Evolutionary conservation across 2,888 invertebrate species (phyloP).

Genomic region (Dryocosmus kuriphilus): DNA sequence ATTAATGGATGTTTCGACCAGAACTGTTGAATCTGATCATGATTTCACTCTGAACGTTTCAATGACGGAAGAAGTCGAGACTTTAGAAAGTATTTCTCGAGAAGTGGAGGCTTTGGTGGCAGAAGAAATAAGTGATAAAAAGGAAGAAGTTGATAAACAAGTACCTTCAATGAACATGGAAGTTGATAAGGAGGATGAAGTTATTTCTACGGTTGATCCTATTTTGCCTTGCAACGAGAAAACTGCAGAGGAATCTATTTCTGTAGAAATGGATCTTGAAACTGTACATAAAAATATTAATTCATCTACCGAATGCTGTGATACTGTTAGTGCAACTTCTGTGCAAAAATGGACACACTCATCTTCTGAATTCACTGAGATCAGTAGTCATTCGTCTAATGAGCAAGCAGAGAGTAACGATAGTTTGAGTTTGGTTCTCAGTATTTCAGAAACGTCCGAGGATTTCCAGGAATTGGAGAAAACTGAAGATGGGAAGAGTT

Average conservation of each 20-base stretch:
- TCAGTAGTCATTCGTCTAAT: neutral
- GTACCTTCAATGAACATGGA: constrained; percentile 3
- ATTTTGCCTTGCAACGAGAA: constrained; percentile 16
- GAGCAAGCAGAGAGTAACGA: neutral
- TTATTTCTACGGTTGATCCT: constrained; percentile 8
- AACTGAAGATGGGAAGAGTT: constrained; percentile 4
- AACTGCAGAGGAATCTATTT: constrained; percentile 12
- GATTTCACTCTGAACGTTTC: constrained; percentile 32
- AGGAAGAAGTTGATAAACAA: constrained; percentile 1
- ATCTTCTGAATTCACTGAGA: constrained; percentile 22
- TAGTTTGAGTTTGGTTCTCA: constrained; percentile 8
- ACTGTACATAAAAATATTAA: constrained; percentile 24
- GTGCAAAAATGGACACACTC: constrained; percentile 29
- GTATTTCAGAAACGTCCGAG: neutral
- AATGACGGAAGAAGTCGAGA: constrained; percentile 66
- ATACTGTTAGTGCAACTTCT: constrained; percentile 26
- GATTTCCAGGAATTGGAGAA: neutral
- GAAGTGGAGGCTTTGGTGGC: constrained; percentile 71
- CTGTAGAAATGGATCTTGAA: constrained; percentile 6
- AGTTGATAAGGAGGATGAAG: constrained; percentile 7
- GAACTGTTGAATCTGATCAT: constrained; percentile 21
- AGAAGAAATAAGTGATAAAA: constrained; percentile 50
- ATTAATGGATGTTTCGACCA: constrained; percentile 23
- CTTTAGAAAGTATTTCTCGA: constrained; percentile 71
- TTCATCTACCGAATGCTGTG: constrained; percentile 24